Evolutionary conservation across 2,113 vertebrate genomes (phyloP).

Genomic region (Microtus ochrogaster): DNA sequence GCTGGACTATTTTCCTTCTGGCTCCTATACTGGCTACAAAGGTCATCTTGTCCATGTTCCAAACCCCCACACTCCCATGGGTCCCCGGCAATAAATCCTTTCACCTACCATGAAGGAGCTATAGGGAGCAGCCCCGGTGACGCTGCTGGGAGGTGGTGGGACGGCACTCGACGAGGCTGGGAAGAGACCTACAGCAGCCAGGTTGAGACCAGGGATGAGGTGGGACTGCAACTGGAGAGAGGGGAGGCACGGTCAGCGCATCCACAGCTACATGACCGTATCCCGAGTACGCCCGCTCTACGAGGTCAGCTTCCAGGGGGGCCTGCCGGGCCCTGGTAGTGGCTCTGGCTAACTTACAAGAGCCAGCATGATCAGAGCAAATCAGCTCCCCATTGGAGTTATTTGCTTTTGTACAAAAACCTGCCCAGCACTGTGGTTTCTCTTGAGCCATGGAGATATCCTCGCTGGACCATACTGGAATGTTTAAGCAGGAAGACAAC

Average conservation of each 20-base stretch:
- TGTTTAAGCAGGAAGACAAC: background rate
- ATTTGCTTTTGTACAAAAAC: background rate
- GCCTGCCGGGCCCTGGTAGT: background rate
- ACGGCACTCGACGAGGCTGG: slow-evolving; percentile 91
- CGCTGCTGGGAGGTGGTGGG: slow-evolving; percentile 92
- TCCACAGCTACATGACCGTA: background rate
- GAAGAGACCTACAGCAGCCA: slow-evolving; percentile 95
- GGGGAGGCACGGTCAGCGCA: background rate
- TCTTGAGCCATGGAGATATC: background rate
- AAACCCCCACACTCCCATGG: background rate
- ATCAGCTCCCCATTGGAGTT: background rate
- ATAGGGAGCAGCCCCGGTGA: slow-evolving; percentile 90
- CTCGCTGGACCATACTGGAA: too few species aligned
- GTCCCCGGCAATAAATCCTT: background rate
- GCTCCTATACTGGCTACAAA: background rate
- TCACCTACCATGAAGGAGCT: slow-evolving; percentile 93
- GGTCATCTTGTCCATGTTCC: background rate
- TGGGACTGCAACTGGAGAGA: slow-evolving; percentile 92
- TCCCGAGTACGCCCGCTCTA: fast-evolving
- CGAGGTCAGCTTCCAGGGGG: background rate
- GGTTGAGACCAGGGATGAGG: slow-evolving; percentile 95
- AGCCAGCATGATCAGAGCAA: fast-evolving
- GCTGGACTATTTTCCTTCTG: background rate
- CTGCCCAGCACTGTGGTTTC: background rate
- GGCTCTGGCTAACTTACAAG: background rate